phyloP scores from a whole-genome alignment of 2,797 vertebrate genomes.

The Tapirus indicus region DNA sequence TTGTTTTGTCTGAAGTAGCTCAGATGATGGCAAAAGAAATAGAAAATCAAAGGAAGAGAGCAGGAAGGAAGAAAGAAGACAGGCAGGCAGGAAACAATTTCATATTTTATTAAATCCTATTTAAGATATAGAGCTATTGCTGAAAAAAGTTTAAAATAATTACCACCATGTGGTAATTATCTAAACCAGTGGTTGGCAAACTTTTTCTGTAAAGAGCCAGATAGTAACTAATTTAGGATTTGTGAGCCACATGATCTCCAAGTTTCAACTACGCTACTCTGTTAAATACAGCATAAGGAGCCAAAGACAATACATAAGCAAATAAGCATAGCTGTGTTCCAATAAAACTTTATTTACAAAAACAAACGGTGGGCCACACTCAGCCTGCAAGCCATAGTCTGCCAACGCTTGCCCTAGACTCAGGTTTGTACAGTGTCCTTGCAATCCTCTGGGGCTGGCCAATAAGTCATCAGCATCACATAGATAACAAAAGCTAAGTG shows the following conservation, averaged over 20 bases:
- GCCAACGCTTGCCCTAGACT: constrained; percentile 73
- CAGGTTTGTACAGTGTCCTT: constrained; percentile 73
- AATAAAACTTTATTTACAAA: constrained; percentile 46
- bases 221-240: neutral
- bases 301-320: neutral
- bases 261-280: neutral
- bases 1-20: constrained; percentile 80
- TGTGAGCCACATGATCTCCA: neutral
- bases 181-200: constrained; percentile 77
- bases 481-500: constrained; percentile 70
- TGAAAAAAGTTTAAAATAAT: constrained; percentile 86
- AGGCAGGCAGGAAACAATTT: constrained; percentile 1
- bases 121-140: constrained; percentile 80
- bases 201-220: neutral
- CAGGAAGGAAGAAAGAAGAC: constrained; percentile 30
- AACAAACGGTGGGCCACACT: neutral
- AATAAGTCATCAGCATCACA: neutral
- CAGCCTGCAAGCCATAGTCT: neutral
- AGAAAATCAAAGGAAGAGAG: constrained; percentile 75
- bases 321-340: neutral
- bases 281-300: neutral
- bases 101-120: constrained; percentile 80
- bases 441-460: constrained; percentile 66
- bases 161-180: constrained; percentile 67
- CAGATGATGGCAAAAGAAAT: neutral